Evolutionary conservation across 2,113 vertebrate genomes (phyloP).

Genomic region (Micronycteris hirsuta): DNA sequence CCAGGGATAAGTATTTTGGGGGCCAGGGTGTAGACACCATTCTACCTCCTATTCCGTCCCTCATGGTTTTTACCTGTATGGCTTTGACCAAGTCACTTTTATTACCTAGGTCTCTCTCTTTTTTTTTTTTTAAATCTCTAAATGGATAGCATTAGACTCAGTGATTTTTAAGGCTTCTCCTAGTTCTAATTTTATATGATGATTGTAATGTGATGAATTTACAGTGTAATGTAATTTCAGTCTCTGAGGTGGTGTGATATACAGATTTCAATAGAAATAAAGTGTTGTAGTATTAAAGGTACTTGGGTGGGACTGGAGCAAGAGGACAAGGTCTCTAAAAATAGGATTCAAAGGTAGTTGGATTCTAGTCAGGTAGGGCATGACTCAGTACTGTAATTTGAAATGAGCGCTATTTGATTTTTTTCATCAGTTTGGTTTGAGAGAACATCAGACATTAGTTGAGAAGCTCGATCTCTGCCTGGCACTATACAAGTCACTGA

Average conservation of each 20-base stretch:
- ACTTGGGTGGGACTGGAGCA: neutral
- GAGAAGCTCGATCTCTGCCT: neutral
- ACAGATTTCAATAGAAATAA: neutral
- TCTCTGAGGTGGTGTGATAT: neutral
- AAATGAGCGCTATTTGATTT: neutral
- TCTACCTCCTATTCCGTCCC: neutral
- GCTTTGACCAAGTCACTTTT: neutral
- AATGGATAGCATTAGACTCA: neutral
- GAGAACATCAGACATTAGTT: neutral
- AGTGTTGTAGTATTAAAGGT: neutral
- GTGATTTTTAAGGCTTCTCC: neutral
- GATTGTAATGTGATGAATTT: neutral
- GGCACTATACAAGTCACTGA: neutral
- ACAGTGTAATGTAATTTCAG: neutral
- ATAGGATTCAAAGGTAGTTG: neutral
- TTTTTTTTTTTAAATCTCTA: neutral
- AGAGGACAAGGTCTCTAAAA: neutral
- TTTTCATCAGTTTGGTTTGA: neutral
- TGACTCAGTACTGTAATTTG: neutral
- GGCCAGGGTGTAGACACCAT: neutral
- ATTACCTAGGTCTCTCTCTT: neutral
- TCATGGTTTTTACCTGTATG: neutral
- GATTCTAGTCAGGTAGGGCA: neutral
- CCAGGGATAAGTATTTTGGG: neutral
- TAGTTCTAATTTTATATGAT: neutral